phyloP scores from a whole-genome alignment of 2,888 invertebrate species.

The Pycnomerus fuliginosus region DNA sequence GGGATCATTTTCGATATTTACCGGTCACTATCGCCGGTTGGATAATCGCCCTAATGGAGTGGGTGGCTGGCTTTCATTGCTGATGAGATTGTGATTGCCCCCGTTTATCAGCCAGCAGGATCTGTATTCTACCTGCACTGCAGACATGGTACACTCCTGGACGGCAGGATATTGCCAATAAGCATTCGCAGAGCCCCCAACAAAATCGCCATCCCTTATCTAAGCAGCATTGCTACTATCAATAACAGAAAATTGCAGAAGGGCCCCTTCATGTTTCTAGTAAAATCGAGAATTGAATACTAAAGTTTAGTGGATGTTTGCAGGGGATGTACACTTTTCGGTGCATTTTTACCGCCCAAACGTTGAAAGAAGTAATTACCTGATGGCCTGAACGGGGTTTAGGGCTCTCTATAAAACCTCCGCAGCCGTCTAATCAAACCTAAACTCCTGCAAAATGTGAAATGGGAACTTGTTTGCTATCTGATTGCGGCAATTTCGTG shows the following conservation, averaged over 20 bases:
- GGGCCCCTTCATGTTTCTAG: too few relatives aligned
- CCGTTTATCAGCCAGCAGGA: constrained; percentile 48
- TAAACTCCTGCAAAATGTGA: too few relatives aligned
- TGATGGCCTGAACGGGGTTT: constrained; percentile 36
- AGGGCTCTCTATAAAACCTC: background rate
- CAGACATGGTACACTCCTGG: constrained; percentile 38
- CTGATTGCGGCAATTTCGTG: too few relatives aligned
- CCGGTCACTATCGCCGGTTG: constrained; percentile 17
- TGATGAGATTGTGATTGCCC: constrained; percentile 51
- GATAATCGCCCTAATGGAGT: constrained; percentile 43
- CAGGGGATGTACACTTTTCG: background rate
- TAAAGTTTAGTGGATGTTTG: too few relatives aligned
- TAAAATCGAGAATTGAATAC: too few relatives aligned
- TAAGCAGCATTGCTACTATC: too few relatives aligned
- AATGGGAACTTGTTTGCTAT: too few relatives aligned
- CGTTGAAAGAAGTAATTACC: constrained; percentile 36
- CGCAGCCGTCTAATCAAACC: too few relatives aligned
- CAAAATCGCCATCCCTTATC: too few relatives aligned
- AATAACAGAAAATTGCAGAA: too few relatives aligned
- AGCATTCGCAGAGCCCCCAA: too few relatives aligned
- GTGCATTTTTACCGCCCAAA: constrained; percentile 8
- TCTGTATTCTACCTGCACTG: constrained; percentile 33
- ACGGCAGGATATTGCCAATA: constrained; percentile 27
- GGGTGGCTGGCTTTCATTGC: constrained; percentile 48
- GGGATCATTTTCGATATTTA: constrained; percentile 24